Base-by-base conservation (phyloP, 92 coral and sea anemone genomes). In the Metridium senile region DNA sequence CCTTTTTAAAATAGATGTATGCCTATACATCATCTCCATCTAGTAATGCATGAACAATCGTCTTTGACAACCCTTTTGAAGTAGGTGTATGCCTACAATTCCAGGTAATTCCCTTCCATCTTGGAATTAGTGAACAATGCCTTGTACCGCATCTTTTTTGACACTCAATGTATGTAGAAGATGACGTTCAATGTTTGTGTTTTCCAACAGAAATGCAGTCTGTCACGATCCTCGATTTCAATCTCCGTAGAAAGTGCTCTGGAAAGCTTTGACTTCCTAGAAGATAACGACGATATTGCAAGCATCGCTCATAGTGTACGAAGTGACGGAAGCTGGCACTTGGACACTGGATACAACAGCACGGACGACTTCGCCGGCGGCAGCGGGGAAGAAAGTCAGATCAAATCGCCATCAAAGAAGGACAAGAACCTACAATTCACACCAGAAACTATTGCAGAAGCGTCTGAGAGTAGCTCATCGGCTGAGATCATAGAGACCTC, bases 301-400 rank as follows among this genome's bases (percentile, higher is more conserved):
- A 87, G 92, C 83, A 88, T 93, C 1, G 88, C 89, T 57, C 78
- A 88, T 21, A 91, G 97, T 34, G 82, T 78, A 17, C 81, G 79
- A 26, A 91, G 97, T 62, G 97, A 89, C 33, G 82, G 89, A 11
- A 91, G 97, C 63, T 93, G 89, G 58, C 89, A 84, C 81, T 90
- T 81, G n/a, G 99, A 95, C 62, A 95, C 99, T 0, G 99, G 99
- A 46, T 95, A 95, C 63, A 89, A 85, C 82, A 90, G 97, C 79
- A 95, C 97, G 46, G 97, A 90, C 67, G 98, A 94, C 47, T 82
- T 68, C 61, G 33, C 23, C 7, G 79, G 66, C 49, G 92, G 81
- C 76, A 61, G 71, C 49, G 86, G 66, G 23, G 86, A 83, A 72
- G 85, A 81, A 66, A 67, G 83, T 70, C 70, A 74, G 62, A 4